Evolutionary conservation across 2,797 vertebrate species (phyloP).

Genomic region (Masticophis lateralis): DNA sequence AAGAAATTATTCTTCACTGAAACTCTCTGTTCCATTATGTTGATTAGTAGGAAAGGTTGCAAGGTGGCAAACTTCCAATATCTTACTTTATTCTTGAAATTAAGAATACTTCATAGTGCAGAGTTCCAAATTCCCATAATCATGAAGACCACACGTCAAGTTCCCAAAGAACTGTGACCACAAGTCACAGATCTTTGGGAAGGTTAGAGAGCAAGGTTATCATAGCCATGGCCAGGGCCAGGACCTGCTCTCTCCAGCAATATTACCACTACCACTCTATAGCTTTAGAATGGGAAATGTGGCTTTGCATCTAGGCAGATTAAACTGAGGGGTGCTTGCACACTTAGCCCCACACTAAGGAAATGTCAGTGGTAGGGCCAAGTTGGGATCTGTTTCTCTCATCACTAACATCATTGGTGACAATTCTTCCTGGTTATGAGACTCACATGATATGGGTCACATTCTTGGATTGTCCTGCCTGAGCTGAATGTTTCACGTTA

Average conservation of each 20-base stretch:
- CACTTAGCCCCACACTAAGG: neutral
- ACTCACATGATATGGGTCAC: neutral
- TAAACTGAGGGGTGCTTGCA: neutral
- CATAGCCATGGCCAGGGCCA: neutral
- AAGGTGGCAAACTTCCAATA: constrained; percentile 14
- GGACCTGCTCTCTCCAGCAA: neutral
- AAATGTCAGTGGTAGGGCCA: neutral
- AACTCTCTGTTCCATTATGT: constrained; percentile 36
- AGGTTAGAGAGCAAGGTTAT: neutral
- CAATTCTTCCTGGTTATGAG: neutral
- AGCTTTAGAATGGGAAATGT: neutral
- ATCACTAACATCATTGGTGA: neutral
- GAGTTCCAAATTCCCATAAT: neutral
- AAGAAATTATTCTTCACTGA: constrained; percentile 44
- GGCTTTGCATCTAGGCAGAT: neutral
- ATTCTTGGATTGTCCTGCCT: neutral
- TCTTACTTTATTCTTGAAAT: constrained; percentile 1
- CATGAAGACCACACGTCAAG: neutral
- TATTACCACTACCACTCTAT: neutral
- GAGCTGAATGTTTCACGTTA: neutral
- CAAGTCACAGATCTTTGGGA: neutral
- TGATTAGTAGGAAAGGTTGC: constrained; percentile 37
- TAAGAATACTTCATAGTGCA: neutral
- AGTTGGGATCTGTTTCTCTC: neutral
- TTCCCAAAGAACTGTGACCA: too few relatives aligned